These are phyloP conservation scores for Celastrina argiolus DNA, from an alignment of 2,888 invertebrate genomes.

Conservation along the genomic window DNA sequence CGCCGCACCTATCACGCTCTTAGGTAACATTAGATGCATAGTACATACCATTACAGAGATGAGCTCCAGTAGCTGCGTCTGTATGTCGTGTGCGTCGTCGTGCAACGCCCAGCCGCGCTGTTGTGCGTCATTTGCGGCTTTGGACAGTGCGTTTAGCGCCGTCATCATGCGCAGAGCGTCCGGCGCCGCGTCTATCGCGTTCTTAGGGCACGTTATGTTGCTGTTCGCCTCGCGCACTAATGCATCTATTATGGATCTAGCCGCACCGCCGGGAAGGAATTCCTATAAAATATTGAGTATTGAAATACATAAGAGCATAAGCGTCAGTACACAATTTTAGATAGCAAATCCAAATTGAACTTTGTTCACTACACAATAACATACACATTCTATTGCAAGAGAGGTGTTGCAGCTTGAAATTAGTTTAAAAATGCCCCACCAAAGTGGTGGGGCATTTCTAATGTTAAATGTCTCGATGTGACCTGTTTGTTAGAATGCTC, in stretches of 20 bases:
- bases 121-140: slow-evolving; percentile 95
- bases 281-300: slow-evolving; percentile 44
- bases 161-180: slow-evolving; percentile 90
- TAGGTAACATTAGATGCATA: too few species aligned
- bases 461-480: too few species aligned
- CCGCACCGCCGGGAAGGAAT: slow-evolving; percentile 68
- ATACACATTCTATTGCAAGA: too few species aligned
- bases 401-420: too few species aligned
- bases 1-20: too few species aligned
- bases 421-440: too few species aligned
- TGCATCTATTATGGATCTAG: slow-evolving; percentile 68
- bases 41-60: slow-evolving; percentile 86
- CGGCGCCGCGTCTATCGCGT: slow-evolving; percentile 87
- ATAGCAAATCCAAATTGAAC: too few species aligned
- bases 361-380: too few species aligned
- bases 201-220: slow-evolving; percentile 73
- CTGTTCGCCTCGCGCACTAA: slow-evolving; percentile 67
- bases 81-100: slow-evolving; percentile 94
- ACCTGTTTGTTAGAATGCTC: too few species aligned
- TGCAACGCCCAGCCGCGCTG: slow-evolving; percentile 97
- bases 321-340: too few species aligned
- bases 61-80: slow-evolving; percentile 88
- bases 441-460: too few species aligned
- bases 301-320: too few species aligned
- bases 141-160: slow-evolving; percentile 89